Conservation (phyloP, 2,113 vertebrate species). For the Misgurnus anguillicaudatus region DNA sequence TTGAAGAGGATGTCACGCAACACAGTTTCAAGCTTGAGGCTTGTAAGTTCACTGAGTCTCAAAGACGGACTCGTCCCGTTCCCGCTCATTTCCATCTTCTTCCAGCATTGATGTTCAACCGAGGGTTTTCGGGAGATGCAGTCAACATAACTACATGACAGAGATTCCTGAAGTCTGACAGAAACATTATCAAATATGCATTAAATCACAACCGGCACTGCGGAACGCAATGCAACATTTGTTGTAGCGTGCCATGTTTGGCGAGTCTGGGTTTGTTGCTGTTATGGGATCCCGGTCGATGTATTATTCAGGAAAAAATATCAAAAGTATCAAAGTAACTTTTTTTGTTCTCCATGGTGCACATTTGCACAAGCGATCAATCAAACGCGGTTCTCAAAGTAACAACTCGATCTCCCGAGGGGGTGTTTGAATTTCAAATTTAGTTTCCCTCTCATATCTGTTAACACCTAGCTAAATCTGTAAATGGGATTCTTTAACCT, state of each 20-base stretch:
- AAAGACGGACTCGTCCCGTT: constrained; percentile 54
- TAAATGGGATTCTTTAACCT: constrained; percentile 37
- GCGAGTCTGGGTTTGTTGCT: constrained; percentile 62
- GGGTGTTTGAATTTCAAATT: background rate
- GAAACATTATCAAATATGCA: constrained; percentile 72
- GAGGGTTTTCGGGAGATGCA: background rate
- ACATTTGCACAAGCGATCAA: constrained; percentile 22
- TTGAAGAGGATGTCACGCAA: constrained; percentile 27
- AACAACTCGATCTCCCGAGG: background rate
- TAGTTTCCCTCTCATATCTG: background rate
- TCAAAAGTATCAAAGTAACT: constrained; percentile 9
- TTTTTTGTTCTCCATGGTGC: background rate
- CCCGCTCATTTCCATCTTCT: constrained; percentile 31
- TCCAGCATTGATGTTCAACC: constrained; percentile 16
- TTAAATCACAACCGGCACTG: constrained; percentile 61
- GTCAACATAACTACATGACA: constrained; percentile 40
- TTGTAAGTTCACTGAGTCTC: constrained; percentile 54
- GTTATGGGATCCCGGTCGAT: constrained; percentile 53
- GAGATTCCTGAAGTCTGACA: constrained; percentile 59
- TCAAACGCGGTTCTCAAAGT: background rate
- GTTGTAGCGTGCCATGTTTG: constrained; percentile 61
- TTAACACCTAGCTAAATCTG: constrained; percentile 23
- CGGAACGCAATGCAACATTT: constrained; percentile 69
- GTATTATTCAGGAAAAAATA: constrained; percentile 49
- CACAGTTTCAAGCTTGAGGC: constrained; percentile 49